phyloP scores from a whole-genome alignment of 2,888 invertebrate species.

The Vanessa cardui region DNA sequence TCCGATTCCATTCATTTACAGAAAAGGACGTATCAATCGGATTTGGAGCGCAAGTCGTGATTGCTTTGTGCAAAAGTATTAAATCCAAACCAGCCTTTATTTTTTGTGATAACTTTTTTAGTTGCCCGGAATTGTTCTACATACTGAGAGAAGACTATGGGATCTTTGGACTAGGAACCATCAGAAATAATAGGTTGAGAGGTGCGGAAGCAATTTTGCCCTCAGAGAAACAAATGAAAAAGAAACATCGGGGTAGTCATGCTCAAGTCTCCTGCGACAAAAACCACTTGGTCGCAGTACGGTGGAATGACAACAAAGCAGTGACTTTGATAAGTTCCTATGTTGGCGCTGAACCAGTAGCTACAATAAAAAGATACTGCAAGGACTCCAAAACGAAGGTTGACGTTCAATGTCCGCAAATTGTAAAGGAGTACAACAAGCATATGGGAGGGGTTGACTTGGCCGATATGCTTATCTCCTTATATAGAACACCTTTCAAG shows the following conservation, averaged over 20 bases:
- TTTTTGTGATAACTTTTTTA: constrained; percentile 42
- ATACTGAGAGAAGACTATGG: constrained; percentile 44
- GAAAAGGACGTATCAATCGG: constrained; percentile 20
- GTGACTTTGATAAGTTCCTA: constrained; percentile 49
- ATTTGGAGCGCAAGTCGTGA: constrained; percentile 20
- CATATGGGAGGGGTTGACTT: constrained; percentile 38
- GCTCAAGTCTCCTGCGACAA: constrained; percentile 36
- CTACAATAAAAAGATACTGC: constrained; percentile 45
- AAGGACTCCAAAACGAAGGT: constrained; percentile 38
- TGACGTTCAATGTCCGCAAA: constrained; percentile 43
- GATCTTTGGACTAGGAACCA: constrained; percentile 45
- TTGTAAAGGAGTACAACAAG: constrained; percentile 24
- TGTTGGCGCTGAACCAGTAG: constrained; percentile 44
- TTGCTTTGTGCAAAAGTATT: constrained; percentile 22
- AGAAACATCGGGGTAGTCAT: constrained; percentile 40
- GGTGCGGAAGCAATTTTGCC: constrained; percentile 41
- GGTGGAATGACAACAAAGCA: constrained; percentile 12
- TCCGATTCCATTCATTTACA: constrained; percentile 9
- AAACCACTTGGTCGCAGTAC: constrained; percentile 38
- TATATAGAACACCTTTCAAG: constrained; percentile 38
- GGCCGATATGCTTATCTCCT: constrained; percentile 28
- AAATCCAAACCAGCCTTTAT: constrained; percentile 28
- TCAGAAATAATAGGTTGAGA: constrained; percentile 43
- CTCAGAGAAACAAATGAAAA: constrained; percentile 43
- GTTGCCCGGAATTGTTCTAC: constrained; percentile 41